These are phyloP conservation scores for Plagodis pulveraria DNA, from an alignment of 2,888 invertebrate genomes.

Conservation along the genomic window DNA sequence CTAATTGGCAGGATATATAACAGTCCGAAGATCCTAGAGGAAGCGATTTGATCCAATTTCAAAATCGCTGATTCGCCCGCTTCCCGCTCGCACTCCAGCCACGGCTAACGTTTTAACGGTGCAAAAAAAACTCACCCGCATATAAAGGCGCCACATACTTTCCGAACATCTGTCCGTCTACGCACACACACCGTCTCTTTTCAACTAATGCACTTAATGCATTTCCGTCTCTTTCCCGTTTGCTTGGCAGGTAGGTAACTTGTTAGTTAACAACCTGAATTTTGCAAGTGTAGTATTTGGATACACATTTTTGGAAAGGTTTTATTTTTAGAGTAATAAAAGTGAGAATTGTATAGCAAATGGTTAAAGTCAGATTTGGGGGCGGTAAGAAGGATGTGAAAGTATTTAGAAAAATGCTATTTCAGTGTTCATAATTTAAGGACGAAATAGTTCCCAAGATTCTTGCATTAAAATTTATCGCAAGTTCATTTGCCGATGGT, in stretches of 20 bases:
- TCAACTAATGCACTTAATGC: conserved; percentile 19
- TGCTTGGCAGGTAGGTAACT: conserved; percentile 51
- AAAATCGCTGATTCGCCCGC: conserved; percentile 13
- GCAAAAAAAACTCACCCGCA: conserved; percentile 70
- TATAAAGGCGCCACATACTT: conserved; percentile 59
- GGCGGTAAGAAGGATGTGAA: conserved; percentile 6
- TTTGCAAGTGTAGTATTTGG: conserved; percentile 45
- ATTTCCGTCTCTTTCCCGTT: conserved; percentile 41
- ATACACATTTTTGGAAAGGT: conserved; percentile 11
- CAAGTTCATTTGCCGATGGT: too few relatives aligned
- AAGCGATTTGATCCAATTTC: conserved; percentile 10
- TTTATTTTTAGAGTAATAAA: conserved; percentile 11
- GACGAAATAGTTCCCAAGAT: background rate
- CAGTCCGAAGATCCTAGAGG: background rate
- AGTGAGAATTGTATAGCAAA: conserved; percentile 15
- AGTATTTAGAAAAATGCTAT: conserved; percentile 7
- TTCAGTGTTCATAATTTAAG: conserved; percentile 11
- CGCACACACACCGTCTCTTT: conserved; percentile 32
- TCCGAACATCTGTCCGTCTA: conserved; percentile 74
- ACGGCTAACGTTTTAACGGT: conserved; percentile 32
- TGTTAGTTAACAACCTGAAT: conserved; percentile 47
- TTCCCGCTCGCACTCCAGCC: conserved; percentile 34
- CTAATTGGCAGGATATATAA: too few relatives aligned
- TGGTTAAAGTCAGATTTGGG: background rate
- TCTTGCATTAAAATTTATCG: too few relatives aligned